A percentile compares a stretch with the other conserved stretches of the same genome.
Conservation (phyloP, 2,797 vertebrate genomes). For the Fundulus diaphanus region DNA sequence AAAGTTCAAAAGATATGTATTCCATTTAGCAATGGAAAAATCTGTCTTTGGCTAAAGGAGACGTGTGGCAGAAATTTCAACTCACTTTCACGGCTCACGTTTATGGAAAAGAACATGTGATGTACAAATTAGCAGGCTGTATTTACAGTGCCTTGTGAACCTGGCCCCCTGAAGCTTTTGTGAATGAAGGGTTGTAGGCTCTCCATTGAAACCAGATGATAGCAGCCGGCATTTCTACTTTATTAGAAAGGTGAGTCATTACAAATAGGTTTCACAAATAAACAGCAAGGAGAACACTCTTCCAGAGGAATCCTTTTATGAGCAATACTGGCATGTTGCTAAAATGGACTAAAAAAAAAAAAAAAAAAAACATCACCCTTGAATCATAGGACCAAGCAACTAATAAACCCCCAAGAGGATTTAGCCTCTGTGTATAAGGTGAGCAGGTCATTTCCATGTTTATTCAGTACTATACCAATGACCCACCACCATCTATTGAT, state of each 20-base stretch:
- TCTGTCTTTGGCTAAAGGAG: slow-evolving; percentile 20
- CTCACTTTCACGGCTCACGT: slow-evolving; percentile 73
- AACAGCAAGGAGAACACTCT: slow-evolving; percentile 62
- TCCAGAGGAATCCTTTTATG: background rate
- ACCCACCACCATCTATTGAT: slow-evolving; percentile 79
- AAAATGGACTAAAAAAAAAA: no score
- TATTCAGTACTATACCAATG: slow-evolving; percentile 77
- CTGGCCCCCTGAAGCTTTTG: slow-evolving; percentile 73
- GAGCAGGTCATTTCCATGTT: slow-evolving; percentile 83
- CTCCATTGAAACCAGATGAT: slow-evolving; percentile 83
- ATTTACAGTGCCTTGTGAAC: slow-evolving; percentile 83
- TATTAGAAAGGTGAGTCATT: slow-evolving; percentile 83
- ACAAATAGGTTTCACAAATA: slow-evolving; percentile 81
- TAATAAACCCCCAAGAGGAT: slow-evolving; percentile 81
- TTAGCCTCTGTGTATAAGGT: slow-evolving; percentile 66
- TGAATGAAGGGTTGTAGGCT: slow-evolving; percentile 74
- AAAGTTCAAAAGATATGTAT: background rate
- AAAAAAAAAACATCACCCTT: slow-evolving; percentile 64
- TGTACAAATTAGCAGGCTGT: slow-evolving; percentile 85
- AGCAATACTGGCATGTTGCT: slow-evolving; percentile 26
- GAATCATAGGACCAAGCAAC: slow-evolving; percentile 69
- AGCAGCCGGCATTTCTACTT: slow-evolving; percentile 68
- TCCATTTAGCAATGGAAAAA: slow-evolving; percentile 15
- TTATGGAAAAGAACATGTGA: slow-evolving; percentile 81
- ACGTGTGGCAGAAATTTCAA: slow-evolving; percentile 67